Conservation (phyloP, 2,888 invertebrate species). For the Sicus ferrugineus region DNA sequence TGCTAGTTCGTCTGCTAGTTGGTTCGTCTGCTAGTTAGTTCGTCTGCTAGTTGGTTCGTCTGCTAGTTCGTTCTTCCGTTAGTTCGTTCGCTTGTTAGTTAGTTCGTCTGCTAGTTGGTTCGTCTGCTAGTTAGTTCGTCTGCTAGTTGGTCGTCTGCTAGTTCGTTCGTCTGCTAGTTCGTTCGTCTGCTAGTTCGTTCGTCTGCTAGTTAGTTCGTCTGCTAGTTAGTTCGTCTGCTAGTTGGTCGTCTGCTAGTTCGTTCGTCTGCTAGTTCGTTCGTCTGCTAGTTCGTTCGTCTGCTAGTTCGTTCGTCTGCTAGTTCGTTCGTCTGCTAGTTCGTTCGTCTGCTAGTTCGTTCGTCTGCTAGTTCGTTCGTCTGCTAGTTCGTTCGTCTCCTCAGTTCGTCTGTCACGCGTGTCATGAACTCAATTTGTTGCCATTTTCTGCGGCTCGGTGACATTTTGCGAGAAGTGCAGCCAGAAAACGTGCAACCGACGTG, state of each 20-base stretch:
- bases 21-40: too few relatives aligned
- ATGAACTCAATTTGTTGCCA: constrained; percentile 3
- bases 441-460: constrained; percentile 13
- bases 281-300: not conserved
- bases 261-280: not conserved
- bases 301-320: too few relatives aligned
- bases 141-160: not conserved
- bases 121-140: not conserved
- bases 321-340: too few relatives aligned
- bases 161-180: not conserved
- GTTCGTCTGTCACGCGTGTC: not conserved
- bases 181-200: too few relatives aligned
- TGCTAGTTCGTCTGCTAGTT: too few relatives aligned
- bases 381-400: not conserved
- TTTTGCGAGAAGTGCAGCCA: constrained; percentile 12
- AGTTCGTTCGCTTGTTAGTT: not conserved
- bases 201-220: constrained; percentile 37
- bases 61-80: not conserved
- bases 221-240: not conserved
- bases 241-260: not conserved
- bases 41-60: not conserved
- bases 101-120: constrained; percentile 19
- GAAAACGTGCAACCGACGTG: constrained; percentile 17
- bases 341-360: too few relatives aligned
- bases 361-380: not conserved